Evolutionary conservation across 2,797 vertebrate species (phyloP).

Genomic region (Nasua narica): DNA sequence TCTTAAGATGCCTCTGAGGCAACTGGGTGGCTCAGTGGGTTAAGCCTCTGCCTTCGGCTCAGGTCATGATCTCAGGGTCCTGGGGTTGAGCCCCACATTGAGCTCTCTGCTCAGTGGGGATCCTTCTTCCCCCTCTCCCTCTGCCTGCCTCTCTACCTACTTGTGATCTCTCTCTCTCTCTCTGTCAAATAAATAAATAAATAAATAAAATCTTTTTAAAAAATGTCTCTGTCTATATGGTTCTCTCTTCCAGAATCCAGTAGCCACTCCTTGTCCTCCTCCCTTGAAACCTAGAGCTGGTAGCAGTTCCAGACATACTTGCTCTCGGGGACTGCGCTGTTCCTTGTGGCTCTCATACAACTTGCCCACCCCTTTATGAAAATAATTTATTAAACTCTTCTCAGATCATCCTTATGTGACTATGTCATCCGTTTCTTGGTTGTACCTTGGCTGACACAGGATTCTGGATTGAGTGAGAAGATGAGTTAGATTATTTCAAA

Average conservation of each 20-base stretch:
- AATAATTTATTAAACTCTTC: background rate
- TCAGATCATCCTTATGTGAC: background rate
- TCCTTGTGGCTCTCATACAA: background rate
- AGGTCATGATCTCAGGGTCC: no score
- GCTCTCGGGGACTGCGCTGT: background rate
- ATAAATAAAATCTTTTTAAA: no score
- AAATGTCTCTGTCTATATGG: no score
- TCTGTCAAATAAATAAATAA: no score
- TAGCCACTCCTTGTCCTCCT: background rate
- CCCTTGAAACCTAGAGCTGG: background rate
- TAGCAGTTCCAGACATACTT: background rate
- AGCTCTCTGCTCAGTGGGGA: no score
- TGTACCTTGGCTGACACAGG: background rate
- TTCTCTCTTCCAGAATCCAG: background rate
- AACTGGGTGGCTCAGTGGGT: no score
- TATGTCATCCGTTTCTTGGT: background rate
- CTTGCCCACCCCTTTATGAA: background rate
- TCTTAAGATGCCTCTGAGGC: background rate
- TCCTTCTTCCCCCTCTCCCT: no score
- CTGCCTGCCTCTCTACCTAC: no score
- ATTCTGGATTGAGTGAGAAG: background rate
- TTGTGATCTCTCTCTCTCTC: no score
- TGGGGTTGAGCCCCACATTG: no score
- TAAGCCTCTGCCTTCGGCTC: no score
- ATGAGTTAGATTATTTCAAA: background rate